Percentiles rank a stretch among this genome's conserved stretches.
Evolutionary conservation across 2,113 vertebrate genomes (phyloP).

Genomic region (Lethenteron reissneri): DNA sequence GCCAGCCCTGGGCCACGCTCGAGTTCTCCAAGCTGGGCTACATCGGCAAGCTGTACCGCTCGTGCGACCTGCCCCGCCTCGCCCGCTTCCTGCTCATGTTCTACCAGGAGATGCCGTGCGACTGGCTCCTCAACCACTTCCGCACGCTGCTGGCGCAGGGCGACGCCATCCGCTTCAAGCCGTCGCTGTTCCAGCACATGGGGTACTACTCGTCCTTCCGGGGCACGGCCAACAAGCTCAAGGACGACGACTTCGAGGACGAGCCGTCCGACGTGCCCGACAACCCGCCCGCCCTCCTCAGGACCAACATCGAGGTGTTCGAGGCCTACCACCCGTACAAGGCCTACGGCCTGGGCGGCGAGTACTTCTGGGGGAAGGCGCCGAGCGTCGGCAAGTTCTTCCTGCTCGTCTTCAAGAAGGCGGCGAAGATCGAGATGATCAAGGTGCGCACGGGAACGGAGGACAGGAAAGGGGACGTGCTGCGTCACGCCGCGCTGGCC

Average conservation of each 20-base stretch:
- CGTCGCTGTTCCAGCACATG: slow-evolving; percentile 97
- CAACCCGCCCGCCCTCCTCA: slow-evolving; percentile 64
- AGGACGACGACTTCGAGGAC: slow-evolving; percentile 95
- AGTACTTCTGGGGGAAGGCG: slow-evolving; percentile 92
- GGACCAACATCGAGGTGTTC: slow-evolving; percentile 88
- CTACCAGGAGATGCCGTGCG: slow-evolving; percentile 98
- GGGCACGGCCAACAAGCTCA: slow-evolving; percentile 83
- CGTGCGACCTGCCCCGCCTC: slow-evolving; percentile 50
- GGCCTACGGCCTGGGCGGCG: slow-evolving; percentile 74
- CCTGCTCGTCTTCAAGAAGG: slow-evolving; percentile 59
- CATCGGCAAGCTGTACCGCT: slow-evolving; percentile 83
- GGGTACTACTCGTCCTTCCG: slow-evolving; percentile 94
- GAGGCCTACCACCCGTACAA: slow-evolving; percentile 78
- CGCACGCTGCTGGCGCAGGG: slow-evolving; percentile 69
- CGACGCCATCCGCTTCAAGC: slow-evolving; percentile 79
- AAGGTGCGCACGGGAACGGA: slow-evolving; percentile 75
- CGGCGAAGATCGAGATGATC: slow-evolving; percentile 63
- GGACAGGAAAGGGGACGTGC: slow-evolving; percentile 73
- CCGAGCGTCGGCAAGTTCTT: slow-evolving; percentile 68
- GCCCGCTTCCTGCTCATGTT: slow-evolving; percentile 97
- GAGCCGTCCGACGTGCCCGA: slow-evolving; percentile 81
- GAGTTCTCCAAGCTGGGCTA: slow-evolving; percentile 97
- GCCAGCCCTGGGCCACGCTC: slow-evolving; percentile 86
- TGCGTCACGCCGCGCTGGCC: slow-evolving; percentile 70
- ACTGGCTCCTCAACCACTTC: slow-evolving; percentile 90